Conservation (phyloP, 2,113 vertebrate genomes). For the Empidonax alnorum region DNA sequence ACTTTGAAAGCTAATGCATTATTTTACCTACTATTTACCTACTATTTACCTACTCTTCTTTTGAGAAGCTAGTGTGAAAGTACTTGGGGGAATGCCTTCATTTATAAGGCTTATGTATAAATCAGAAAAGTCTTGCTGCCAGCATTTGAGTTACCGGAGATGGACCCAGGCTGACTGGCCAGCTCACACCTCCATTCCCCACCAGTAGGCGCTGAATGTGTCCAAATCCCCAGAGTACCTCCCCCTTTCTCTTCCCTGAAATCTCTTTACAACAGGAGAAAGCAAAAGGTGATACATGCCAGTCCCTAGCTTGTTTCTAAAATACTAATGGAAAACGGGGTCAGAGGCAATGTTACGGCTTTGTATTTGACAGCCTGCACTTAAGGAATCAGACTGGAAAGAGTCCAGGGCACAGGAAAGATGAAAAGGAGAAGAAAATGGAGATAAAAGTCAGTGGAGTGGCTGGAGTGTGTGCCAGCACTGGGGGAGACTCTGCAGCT, state of each 20-base stretch:
- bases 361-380: neutral
- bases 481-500: constrained; percentile 1
- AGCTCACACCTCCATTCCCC: neutral
- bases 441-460: neutral
- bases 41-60: neutral
- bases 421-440: constrained; percentile 20
- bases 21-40: neutral
- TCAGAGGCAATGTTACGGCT: neutral
- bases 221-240: neutral
- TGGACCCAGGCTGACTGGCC: neutral
- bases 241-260: neutral
- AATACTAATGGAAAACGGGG: neutral
- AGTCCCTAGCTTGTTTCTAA: neutral
- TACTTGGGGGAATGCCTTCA: neutral
- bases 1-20: neutral
- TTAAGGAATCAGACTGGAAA: constrained; percentile 17
- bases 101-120: neutral
- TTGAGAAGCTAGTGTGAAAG: neutral
- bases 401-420: neutral
- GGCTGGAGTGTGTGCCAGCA: neutral
- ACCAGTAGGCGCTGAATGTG: neutral
- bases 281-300: neutral
- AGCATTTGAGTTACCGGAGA: neutral
- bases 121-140: neutral
- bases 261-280: neutral